Conservation (phyloP, 2,888 invertebrate species). For the Endotricha flammealis region DNA sequence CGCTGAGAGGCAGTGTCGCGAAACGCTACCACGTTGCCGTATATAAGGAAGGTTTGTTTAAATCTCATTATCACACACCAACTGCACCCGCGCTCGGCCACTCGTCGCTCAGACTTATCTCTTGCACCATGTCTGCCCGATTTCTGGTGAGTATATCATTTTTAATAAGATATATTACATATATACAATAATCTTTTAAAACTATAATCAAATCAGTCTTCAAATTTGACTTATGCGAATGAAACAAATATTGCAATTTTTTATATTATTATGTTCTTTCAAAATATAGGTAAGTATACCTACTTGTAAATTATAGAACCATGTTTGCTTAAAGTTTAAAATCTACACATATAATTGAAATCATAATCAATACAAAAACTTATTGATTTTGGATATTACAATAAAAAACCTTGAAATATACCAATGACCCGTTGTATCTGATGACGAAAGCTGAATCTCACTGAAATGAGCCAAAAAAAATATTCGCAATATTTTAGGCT, state of each 20-base stretch:
- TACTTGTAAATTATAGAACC: too few relatives aligned
- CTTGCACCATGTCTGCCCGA: constrained; percentile 64
- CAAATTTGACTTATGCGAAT: too few relatives aligned
- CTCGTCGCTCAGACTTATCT: constrained; percentile 32
- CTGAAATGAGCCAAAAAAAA: constrained; percentile 2
- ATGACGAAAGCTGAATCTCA: constrained; percentile 4
- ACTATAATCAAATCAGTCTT: too few relatives aligned
- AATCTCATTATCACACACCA: constrained; percentile 73
- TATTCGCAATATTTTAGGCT: background rate
- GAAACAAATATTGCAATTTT: too few relatives aligned
- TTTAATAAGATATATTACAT: too few relatives aligned
- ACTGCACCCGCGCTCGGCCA: constrained; percentile 54
- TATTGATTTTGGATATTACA: too few relatives aligned
- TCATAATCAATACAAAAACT: too few relatives aligned
- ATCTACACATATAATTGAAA: too few relatives aligned
- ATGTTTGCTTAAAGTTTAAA: too few relatives aligned
- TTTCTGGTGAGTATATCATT: constrained; percentile 64
- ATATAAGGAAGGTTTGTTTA: constrained; percentile 75
- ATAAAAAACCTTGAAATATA: constrained; percentile 1
- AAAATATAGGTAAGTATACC: too few relatives aligned
- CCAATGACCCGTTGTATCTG: background rate
- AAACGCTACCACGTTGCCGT: constrained; percentile 74
- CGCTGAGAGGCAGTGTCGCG: constrained; percentile 67
- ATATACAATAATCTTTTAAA: too few relatives aligned
- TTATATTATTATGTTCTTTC: too few relatives aligned